A percentile compares a stretch with the other conserved stretches of the same genome.
Conservation (phyloP, 2,888 invertebrate species). For the Lasioglossum pauxillum region DNA sequence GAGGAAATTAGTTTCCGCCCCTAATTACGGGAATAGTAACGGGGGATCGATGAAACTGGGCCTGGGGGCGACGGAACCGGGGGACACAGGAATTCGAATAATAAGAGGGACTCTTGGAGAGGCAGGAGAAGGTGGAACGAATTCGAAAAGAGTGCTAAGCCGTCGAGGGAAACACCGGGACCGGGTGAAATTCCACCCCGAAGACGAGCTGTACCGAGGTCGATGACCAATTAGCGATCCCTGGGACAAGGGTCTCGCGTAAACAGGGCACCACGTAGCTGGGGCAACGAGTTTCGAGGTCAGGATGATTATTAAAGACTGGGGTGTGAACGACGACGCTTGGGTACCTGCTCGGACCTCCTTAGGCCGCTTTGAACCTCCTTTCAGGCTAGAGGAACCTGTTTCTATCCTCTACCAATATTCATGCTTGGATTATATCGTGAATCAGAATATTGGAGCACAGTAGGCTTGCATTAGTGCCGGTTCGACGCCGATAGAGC, state of each 20-base stretch:
- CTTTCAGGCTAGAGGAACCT: neutral
- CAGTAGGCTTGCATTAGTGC: neutral
- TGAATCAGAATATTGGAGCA: neutral
- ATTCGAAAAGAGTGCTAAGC: conserved; percentile 41
- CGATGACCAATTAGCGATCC: conserved; percentile 72
- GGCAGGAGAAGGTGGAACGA: conserved; percentile 17
- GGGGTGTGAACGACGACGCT: neutral
- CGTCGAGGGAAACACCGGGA: conserved; percentile 10
- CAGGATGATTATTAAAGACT: conserved; percentile 16
- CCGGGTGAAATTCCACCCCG: conserved; percentile 58
- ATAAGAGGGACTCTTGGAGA: conserved; percentile 35
- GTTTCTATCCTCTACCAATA: neutral
- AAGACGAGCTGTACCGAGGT: conserved; percentile 57
- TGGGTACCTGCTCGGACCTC: neutral
- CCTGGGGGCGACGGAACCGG: neutral
- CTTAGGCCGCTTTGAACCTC: neutral
- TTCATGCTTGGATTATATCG: neutral
- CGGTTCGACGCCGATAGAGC: neutral
- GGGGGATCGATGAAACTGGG: conserved; percentile 39
- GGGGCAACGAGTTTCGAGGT: conserved; percentile 65
- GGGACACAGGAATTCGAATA: conserved; percentile 40
- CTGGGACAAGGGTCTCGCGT: conserved; percentile 69
- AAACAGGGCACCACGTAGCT: conserved; percentile 68
- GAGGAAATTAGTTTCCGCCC: conserved; percentile 40
- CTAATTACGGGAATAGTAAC: conserved; percentile 42